phyloP scores from a whole-genome alignment of 1,140 invertebrate species.

The Amphibalanus amphitrite region DNA sequence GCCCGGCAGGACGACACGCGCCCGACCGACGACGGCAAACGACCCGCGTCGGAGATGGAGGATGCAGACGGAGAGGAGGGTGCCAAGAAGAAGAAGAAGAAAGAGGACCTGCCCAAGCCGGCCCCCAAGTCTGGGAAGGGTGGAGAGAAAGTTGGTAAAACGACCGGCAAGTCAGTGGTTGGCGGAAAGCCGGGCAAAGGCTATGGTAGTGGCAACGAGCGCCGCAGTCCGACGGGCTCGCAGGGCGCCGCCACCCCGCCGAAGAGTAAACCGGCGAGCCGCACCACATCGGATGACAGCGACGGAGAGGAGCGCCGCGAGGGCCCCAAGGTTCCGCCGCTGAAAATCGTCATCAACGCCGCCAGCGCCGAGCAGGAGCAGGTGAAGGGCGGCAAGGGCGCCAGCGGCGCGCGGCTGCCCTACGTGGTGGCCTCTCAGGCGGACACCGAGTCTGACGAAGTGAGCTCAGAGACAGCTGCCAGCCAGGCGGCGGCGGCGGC shows the following conservation, averaged over 20 bases:
- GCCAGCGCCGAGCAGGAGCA: neutral
- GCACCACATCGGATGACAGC: slow-evolving; percentile 2
- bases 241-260: neutral
- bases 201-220: neutral
- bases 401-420: neutral
- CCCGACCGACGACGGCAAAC: neutral
- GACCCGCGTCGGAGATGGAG: too few relatives aligned
- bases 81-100: neutral
- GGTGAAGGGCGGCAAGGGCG: neutral
- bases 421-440: neutral
- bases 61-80: neutral
- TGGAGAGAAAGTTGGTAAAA: neutral
- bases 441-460: neutral
- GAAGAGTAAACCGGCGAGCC: neutral
- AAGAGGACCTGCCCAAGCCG: neutral
- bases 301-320: neutral
- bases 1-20: neutral
- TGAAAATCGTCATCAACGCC: slow-evolving; percentile 3
- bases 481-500: too few relatives aligned
- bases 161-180: neutral
- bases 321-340: neutral
- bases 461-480: too few relatives aligned
- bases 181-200: neutral
- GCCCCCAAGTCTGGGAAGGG: neutral
- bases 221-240: neutral